Evolutionary conservation across 2,888 invertebrate genomes (phyloP).

Genomic region (Eupithecia pulchellata): DNA sequence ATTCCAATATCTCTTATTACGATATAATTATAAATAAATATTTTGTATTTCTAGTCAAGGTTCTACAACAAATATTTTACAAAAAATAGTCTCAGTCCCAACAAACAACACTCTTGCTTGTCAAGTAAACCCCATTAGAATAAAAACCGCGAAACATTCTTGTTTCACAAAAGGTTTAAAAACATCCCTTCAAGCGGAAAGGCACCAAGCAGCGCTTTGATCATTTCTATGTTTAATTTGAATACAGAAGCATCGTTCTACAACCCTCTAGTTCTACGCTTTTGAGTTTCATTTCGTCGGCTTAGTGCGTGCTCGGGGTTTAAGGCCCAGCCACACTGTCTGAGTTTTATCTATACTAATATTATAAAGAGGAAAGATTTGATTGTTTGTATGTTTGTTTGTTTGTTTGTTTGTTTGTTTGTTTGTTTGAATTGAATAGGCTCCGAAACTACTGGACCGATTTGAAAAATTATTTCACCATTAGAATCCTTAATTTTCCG

Average conservation of each 20-base stretch:
- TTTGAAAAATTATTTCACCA: no score
- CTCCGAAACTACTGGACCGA: no score
- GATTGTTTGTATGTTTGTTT: no score
- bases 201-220: constrained; percentile 7
- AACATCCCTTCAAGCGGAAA: constrained; percentile 13
- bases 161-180: neutral
- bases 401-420: no score
- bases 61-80: neutral
- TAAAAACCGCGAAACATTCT: neutral
- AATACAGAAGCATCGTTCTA: constrained; percentile 19
- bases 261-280: constrained; percentile 17
- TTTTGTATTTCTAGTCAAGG: no score
- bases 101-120: neutral
- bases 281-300: constrained; percentile 5
- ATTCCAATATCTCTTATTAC: no score
- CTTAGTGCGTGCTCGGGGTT: neutral
- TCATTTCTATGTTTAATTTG: constrained; percentile 12
- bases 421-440: no score
- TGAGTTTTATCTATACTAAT: neutral
- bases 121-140: neutral
- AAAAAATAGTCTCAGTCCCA: neutral
- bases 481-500: no score
- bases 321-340: neutral
- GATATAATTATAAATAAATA: no score
- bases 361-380: no score